Conservation (phyloP, 2,888 invertebrate species). For the Chelonus formosanus region DNA sequence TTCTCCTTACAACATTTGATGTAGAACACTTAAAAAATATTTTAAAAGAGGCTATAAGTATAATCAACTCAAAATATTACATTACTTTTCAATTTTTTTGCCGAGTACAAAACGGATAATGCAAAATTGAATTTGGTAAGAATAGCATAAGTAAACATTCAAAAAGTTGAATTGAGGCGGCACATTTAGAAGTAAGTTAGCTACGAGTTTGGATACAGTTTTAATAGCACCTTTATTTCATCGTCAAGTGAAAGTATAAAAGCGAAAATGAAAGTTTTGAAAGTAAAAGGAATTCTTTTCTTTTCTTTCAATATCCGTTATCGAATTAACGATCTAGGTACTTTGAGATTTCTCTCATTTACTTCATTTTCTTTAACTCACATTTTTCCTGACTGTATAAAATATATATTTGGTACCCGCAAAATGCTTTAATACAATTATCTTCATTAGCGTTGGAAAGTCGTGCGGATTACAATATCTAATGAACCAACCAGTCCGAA, state of each 20-base stretch:
- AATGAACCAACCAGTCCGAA: slow-evolving; percentile 60
- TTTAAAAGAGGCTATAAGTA: too few species aligned
- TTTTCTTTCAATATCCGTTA: slow-evolving; percentile 46
- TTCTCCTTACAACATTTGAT: too few species aligned
- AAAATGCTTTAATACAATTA: slow-evolving; percentile 63
- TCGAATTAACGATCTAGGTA: slow-evolving; percentile 54
- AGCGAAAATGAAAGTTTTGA: slow-evolving; percentile 18
- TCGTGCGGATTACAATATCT: slow-evolving; percentile 62
- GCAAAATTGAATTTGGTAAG: slow-evolving; percentile 10
- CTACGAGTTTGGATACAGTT: slow-evolving; percentile 31
- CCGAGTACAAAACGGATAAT: too few species aligned
- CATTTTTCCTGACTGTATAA: slow-evolving; percentile 22
- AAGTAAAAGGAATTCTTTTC: slow-evolving; percentile 34
- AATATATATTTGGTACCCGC: slow-evolving; percentile 23
- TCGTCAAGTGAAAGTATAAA: slow-evolving; percentile 26
- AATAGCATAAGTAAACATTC: slow-evolving; percentile 3
- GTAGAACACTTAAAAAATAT: too few species aligned
- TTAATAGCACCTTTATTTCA: slow-evolving; percentile 33
- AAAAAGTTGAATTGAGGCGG: slow-evolving; percentile 2
- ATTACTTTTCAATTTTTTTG: too few species aligned
- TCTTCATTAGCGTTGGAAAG: slow-evolving; percentile 57
- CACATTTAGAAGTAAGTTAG: slow-evolving; percentile 19
- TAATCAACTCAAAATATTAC: too few species aligned
- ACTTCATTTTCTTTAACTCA: slow-evolving; percentile 5
- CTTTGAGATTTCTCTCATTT: slow-evolving; percentile 46